These are phyloP conservation scores for Andrena camellia DNA, from an alignment of 2,888 invertebrate genomes.

Conservation along the genomic window DNA sequence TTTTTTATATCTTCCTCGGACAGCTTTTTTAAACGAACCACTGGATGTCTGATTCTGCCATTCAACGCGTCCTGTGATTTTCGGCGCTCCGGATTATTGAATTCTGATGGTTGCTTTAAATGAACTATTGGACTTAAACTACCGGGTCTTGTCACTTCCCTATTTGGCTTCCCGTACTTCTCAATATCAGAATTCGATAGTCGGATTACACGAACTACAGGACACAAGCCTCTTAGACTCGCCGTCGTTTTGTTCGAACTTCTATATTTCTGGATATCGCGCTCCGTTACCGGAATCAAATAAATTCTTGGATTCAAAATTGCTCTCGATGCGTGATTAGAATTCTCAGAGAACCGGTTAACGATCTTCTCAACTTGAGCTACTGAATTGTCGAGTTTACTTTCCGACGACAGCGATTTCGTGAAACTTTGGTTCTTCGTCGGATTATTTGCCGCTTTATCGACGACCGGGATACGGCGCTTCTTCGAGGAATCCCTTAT, in stretches of 20 bases:
- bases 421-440: no score
- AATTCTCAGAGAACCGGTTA: no score
- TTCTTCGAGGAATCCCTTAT: not conserved
- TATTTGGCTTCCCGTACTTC: not conserved
- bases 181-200: not conserved
- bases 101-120: slow-evolving; percentile 13
- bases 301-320: not conserved
- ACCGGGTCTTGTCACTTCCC: not conserved
- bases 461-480: not conserved
- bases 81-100: no score
- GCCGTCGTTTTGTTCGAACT: not conserved
- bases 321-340: no score
- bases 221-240: not conserved
- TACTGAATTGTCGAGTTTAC: no score
- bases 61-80: no score
- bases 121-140: slow-evolving; percentile 7
- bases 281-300: slow-evolving; percentile 9
- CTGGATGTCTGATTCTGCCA: no score
- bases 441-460: not conserved
- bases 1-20: no score
- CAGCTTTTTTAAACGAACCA: no score
- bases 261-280: slow-evolving; percentile 10
- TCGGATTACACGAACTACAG: slow-evolving; percentile 13
- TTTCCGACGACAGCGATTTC: no score
- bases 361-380: no score